phyloP scores from a whole-genome alignment of 1,140 invertebrate genomes.

The Rhagoletis zephyria region DNA sequence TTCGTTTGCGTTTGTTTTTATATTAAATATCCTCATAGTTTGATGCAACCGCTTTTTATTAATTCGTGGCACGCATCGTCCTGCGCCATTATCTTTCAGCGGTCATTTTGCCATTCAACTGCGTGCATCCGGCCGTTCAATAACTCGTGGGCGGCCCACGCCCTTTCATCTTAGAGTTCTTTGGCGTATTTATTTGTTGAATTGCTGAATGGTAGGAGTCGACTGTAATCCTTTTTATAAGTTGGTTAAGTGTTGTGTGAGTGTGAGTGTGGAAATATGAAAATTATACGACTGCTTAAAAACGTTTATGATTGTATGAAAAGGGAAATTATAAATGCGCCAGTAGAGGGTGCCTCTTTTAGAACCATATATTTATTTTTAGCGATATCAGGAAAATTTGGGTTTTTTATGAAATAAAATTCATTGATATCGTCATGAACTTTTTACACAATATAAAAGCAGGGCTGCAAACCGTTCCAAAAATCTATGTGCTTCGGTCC shows the following conservation, averaged over 20 bases:
- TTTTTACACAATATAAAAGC: too few relatives aligned
- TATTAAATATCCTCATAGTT: not conserved
- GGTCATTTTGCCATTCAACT: conserved; percentile 6
- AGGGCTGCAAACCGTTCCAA: too few relatives aligned
- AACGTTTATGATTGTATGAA: not conserved
- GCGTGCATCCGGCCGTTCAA: not conserved
- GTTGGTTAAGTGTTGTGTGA: not conserved
- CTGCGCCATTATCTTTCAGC: conserved; percentile 5
- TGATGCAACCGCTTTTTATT: not conserved
- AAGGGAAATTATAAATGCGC: not conserved
- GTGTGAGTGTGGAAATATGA: conserved; percentile 3
- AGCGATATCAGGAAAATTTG: too few relatives aligned
- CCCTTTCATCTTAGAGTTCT: too few relatives aligned
- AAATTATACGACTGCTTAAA: not conserved
- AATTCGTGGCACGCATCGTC: conserved; percentile 5
- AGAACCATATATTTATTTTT: too few relatives aligned
- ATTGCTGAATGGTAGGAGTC: not conserved
- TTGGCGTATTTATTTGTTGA: not conserved
- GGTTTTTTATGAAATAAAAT: too few relatives aligned
- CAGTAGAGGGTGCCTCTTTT: too few relatives aligned
- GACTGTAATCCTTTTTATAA: conserved; percentile 31
- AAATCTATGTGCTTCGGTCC: too few relatives aligned
- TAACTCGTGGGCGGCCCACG: not conserved
- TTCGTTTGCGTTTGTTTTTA: not conserved
- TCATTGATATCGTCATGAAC: too few relatives aligned